A percentile compares a stretch with the other conserved stretches of the same genome.
Conservation (phyloP, 2,797 vertebrate genomes). For the Eutrigla gurnardus region DNA sequence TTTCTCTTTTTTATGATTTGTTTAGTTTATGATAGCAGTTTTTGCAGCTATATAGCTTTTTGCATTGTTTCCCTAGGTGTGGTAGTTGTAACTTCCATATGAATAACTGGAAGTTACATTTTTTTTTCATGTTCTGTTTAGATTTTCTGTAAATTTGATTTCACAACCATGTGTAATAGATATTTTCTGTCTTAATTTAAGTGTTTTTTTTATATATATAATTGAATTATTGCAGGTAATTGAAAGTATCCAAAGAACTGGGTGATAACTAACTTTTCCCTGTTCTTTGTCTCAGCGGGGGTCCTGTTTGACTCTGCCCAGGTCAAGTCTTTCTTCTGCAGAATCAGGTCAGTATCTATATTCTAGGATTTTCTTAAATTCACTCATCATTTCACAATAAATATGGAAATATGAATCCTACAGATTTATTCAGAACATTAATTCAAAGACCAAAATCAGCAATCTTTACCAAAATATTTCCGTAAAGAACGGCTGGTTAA, state of each 20-base stretch:
- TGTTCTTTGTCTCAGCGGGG: conserved; percentile 75
- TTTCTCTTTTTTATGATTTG: background rate
- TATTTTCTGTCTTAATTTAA: background rate
- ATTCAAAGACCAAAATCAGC: background rate
- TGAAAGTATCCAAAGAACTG: background rate
- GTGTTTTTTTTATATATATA: background rate
- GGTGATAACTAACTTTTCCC: conserved; percentile 6
- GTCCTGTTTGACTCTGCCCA: conserved; percentile 85
- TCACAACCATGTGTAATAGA: background rate
- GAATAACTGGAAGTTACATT: background rate
- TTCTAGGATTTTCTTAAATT: background rate
- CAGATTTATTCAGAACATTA: background rate
- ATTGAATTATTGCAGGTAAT: background rate
- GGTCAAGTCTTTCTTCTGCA: conserved; percentile 94
- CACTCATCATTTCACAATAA: background rate
- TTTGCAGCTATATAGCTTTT: background rate
- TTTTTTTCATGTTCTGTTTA: background rate
- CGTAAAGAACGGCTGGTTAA: background rate
- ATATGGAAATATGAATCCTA: background rate
- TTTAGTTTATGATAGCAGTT: background rate
- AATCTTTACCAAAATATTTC: background rate
- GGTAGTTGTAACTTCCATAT: background rate
- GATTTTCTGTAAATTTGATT: background rate
- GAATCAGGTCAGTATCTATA: conserved; percentile 87
- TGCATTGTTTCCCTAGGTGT: background rate